phyloP scores from a whole-genome alignment of 2,888 invertebrate species.

The Pantelozetes paolii region DNA sequence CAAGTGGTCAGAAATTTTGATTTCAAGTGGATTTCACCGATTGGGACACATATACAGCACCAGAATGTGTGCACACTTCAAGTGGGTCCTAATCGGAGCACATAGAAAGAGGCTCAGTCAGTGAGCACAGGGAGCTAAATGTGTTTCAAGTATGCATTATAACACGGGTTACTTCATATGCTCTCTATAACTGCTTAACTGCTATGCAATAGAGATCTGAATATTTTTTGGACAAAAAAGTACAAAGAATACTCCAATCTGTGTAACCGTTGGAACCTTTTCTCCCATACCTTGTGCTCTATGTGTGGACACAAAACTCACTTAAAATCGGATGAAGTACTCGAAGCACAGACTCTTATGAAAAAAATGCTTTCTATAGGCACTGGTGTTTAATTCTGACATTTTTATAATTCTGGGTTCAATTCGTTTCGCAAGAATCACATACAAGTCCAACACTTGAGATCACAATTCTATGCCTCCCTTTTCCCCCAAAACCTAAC shows the following conservation, averaged over 20 bases:
- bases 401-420: slow-evolving; percentile 1
- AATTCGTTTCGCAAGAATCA: slow-evolving; percentile 22
- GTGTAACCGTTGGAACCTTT: slow-evolving; percentile 2
- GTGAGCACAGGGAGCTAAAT: slow-evolving; percentile 6
- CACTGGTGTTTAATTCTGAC: slow-evolving; percentile 13
- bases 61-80: slow-evolving; percentile 9
- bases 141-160: slow-evolving; percentile 28
- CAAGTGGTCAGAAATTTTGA: slow-evolving; percentile 14
- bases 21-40: slow-evolving; percentile 30
- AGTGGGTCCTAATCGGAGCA: slow-evolving; percentile 33
- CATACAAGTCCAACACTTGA: slow-evolving; percentile 30
- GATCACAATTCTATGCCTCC: not conserved
- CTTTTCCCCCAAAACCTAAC: not conserved
- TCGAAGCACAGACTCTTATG: slow-evolving; percentile 9
- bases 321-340: slow-evolving; percentile 29
- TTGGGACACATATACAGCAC: slow-evolving; percentile 14
- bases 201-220: slow-evolving; percentile 1
- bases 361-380: slow-evolving; percentile 26
- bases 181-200: not conserved
- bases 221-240: slow-evolving; percentile 1
- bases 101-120: not conserved
- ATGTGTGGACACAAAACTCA: slow-evolving; percentile 35
- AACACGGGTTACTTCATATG: slow-evolving; percentile 29
- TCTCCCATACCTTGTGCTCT: not conserved
- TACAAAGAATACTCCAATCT: slow-evolving; percentile 16